phyloP scores from a whole-genome alignment of 2,113 vertebrate species.

The Mobula hypostoma region DNA sequence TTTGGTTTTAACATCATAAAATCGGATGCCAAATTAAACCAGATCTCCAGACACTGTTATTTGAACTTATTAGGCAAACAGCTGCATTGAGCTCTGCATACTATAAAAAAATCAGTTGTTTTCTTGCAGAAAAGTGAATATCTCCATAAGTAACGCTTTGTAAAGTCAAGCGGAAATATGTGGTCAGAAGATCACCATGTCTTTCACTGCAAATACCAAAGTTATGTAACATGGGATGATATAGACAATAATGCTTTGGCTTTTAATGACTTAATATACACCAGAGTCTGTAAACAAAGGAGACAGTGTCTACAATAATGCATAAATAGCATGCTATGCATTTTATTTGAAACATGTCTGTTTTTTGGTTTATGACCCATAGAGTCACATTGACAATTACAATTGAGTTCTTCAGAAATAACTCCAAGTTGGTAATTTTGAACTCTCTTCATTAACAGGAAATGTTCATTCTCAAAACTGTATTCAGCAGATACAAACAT shows the following conservation, averaged over 20 bases:
- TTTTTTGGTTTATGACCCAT: slow-evolving; percentile 16
- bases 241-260: not conserved
- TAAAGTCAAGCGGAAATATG: slow-evolving; percentile 27
- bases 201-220: not conserved
- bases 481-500: not conserved
- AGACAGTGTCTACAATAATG: not conserved
- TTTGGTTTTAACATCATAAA: slow-evolving; percentile 28
- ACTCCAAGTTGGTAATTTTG: not conserved
- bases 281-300: not conserved
- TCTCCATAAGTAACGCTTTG: slow-evolving; percentile 16
- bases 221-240: not conserved
- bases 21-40: not conserved
- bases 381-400: not conserved
- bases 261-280: not conserved
- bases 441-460: not conserved
- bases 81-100: not conserved
- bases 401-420: not conserved
- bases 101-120: slow-evolving; percentile 25
- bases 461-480: not conserved
- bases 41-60: slow-evolving; percentile 25
- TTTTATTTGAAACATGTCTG: slow-evolving; percentile 1
- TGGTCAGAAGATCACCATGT: not conserved
- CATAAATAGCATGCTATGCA: not conserved
- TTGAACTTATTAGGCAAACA: slow-evolving; percentile 20
- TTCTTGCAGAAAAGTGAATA: slow-evolving; percentile 18